Base-by-base conservation (phyloP, 35 echinoderm and acorn worm species). In the Amphiura filiformis region DNA sequence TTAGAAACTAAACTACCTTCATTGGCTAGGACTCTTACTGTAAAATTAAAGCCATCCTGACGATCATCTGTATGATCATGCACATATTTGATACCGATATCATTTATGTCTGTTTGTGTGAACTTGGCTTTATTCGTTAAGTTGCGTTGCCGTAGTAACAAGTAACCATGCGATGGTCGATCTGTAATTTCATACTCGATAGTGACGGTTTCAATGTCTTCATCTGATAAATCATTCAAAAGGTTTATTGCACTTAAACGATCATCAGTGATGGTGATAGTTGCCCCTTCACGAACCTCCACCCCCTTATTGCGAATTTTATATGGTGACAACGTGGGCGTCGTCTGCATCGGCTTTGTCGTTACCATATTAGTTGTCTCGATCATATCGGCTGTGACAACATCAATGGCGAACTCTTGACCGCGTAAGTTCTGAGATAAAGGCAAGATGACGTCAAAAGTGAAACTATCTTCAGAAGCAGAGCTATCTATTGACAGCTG, bases 61-160 rank as follows among this genome's bases (percentile, higher is more conserved):
- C 80, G 56, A 11, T 91, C 90, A 30, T 99, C 96, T 22, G 96
- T 92, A 56, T 93, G 86, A 83, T 99, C 91, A 89, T 99, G 96
- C 22, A 57, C 77, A 65, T 99, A 99, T 57, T 42, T 35, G 7
- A 99, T 76, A 17, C 86, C 90, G 20, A 83, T 77, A 1, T 79
- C 77, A 15, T 42, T 31, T 32, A 95, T 32, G 76, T 94, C 90
- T 4, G 56, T 61, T 52, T 92, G 87, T 36, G 42, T 89, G 78
- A 99, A 99, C 0, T 88, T 65, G 0, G 78, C 87, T 90, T 65
- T 61, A 23, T 34, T 47, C 23, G 78, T 90, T 33, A 99, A 39
- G 0, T 94, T 85, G 7, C 56, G 79, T 35, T 91, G 83, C 15
- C 82, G 75, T 76, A 90, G 35, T 28, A 39, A 56, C 9, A 99